Base-by-base conservation (phyloP, 2,888 invertebrate species). In the Eudasyphora cyanicolor region DNA sequence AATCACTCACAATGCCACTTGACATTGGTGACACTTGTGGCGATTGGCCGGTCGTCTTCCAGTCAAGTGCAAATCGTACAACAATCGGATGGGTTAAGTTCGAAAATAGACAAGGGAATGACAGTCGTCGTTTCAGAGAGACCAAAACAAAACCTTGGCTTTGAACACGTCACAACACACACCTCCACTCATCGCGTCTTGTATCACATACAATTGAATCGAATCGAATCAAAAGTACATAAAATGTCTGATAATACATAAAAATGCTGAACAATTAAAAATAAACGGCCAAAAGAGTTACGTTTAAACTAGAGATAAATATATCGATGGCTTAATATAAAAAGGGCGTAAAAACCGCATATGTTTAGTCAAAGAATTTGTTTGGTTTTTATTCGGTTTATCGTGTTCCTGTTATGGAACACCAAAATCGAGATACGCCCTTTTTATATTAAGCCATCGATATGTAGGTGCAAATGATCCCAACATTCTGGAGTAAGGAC, bases 61-160 rank as follows among this genome's bases (percentile, higher is more conserved):
- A 64, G 32, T 45, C 42, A 35, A 17, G 27, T n/a, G n/a, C 54
- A 10, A 32, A 24, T 17, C 19, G n/a, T 5, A 35, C 27, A 42
- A 19, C 19, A 57, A 57, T 57, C 45, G 24, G 57, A 14, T 57
- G 57, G 57, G 29, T 29, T 29, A 1, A 32, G 35, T 62, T 62
- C 54, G 32, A 32, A 32, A 57, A 24, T 14, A 19, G 19, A 42
- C 24, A 14, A 57, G 19, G 12, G 42, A 35, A 24, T 38, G 60
- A 38, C 54, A 32, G 24, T 19, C 38, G 24, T 19, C 38, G 10
- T 57, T 77, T 38, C 17, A 27, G 24, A 7, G 24, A 7, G 42
- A 24, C 17, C 51, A 35, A n/a, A 57, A 24, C 42, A 73, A 38
- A 85, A 57, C 85, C 86, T 82, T 86, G 86, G 80, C 85, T 86